Conservation (phyloP, 2,888 invertebrate species). For the Cataglyphis altisquamis region DNA sequence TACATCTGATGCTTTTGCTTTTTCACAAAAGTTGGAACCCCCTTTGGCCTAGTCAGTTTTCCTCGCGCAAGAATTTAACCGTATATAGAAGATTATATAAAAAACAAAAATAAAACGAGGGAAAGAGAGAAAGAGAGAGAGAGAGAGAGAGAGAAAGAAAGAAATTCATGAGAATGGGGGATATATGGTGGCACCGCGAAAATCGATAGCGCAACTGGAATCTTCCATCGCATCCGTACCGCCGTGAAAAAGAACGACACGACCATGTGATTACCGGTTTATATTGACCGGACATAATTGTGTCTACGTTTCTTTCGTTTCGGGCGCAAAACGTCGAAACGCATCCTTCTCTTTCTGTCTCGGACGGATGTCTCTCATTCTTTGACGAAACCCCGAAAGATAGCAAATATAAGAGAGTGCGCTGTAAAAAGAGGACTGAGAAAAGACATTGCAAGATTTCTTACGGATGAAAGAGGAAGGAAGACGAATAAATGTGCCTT, state of each 20-base stretch:
- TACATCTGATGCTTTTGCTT: neutral
- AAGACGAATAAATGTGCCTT: conserved; percentile 9
- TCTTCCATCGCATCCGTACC: conserved; percentile 12
- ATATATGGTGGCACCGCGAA: neutral
- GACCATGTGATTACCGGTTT: conserved; percentile 13
- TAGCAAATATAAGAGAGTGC: neutral
- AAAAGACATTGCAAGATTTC: conserved; percentile 3
- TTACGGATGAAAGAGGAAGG: neutral
- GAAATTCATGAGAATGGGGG: neutral
- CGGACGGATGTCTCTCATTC: neutral
- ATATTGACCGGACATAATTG: conserved; percentile 34
- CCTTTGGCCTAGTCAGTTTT: neutral
- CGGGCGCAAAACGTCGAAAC: neutral
- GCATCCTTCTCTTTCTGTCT: neutral
- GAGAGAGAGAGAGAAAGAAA: neutral
- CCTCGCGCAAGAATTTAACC: neutral
- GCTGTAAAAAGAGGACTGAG: neutral
- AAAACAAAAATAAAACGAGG: conserved; percentile 4
- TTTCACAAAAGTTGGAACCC: conserved; percentile 3
- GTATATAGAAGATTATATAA: neutral
- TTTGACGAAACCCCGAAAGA: conserved; percentile 8
- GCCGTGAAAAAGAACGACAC: neutral
- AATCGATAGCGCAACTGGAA: conserved; percentile 45
- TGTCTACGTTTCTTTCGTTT: neutral
- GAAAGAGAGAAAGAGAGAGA: neutral